phyloP scores from a whole-genome alignment of 1,140 invertebrate genomes.

The Drosophila lacertosa region DNA sequence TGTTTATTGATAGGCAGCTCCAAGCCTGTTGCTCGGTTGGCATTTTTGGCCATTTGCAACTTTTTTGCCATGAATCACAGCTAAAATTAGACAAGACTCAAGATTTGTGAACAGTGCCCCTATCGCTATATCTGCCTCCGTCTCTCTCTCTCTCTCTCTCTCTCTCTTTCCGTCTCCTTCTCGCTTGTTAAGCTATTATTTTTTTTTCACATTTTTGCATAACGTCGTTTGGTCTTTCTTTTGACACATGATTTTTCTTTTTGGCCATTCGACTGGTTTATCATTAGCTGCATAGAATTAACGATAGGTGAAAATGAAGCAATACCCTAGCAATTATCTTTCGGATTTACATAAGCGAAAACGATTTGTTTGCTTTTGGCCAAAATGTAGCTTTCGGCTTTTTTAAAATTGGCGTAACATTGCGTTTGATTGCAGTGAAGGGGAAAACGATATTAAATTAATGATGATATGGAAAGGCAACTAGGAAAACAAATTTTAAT shows the following conservation, averaged over 20 bases:
- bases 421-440: slow-evolving; percentile 63
- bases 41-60: slow-evolving; percentile 43
- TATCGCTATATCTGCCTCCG: background rate
- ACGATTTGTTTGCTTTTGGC: slow-evolving; percentile 24
- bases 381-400: slow-evolving; percentile 36
- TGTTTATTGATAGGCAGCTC: slow-evolving; percentile 59
- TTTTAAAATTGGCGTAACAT: slow-evolving; percentile 18
- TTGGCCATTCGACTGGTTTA: slow-evolving; percentile 34
- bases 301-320: slow-evolving; percentile 61
- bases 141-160: background rate
- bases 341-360: slow-evolving; percentile 63
- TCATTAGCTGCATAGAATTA: slow-evolving; percentile 57
- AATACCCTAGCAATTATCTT: slow-evolving; percentile 55
- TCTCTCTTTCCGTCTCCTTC: background rate
- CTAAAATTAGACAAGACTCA: slow-evolving; percentile 69
- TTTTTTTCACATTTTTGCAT: slow-evolving; percentile 52
- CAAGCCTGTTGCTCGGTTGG: slow-evolving; percentile 45
- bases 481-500: background rate
- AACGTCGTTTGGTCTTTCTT: slow-evolving; percentile 45
- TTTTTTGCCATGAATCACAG: slow-evolving; percentile 68
- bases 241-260: slow-evolving; percentile 23
- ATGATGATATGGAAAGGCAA: slow-evolving; percentile 40
- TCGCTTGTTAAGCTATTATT: slow-evolving; percentile 16
- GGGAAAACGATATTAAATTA: slow-evolving; percentile 56
- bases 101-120: slow-evolving; percentile 19